These are phyloP conservation scores for Laodelphax striatellus DNA, from an alignment of 1,140 invertebrate genomes.

Conservation along the genomic window DNA sequence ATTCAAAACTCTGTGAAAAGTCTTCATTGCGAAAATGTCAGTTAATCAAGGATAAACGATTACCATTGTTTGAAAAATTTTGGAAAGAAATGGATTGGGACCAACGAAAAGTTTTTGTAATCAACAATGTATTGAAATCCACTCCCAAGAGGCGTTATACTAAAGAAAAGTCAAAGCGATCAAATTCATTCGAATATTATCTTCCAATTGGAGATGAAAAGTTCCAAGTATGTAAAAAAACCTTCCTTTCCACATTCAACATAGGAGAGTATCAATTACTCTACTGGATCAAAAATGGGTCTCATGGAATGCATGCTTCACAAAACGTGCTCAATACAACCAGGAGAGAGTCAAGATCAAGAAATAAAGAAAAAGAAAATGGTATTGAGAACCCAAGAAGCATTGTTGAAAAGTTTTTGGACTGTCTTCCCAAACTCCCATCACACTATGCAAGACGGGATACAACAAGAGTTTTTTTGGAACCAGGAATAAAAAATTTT, in stretches of 20 bases:
- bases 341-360: not conserved
- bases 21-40: too few relatives aligned
- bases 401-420: conserved; percentile 2
- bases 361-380: not conserved
- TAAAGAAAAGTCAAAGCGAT: too few relatives aligned
- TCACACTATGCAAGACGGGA: conserved; percentile 9
- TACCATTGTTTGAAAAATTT: too few relatives aligned
- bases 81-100: too few relatives aligned
- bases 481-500: conserved; percentile 6
- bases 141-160: too few relatives aligned
- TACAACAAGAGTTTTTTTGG: conserved; percentile 7
- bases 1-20: too few relatives aligned
- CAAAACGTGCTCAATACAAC: not conserved
- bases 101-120: too few relatives aligned
- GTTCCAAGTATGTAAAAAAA: conserved; percentile 1
- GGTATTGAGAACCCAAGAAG: not conserved
- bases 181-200: too few relatives aligned
- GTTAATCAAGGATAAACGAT: too few relatives aligned
- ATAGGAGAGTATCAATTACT: not conserved
- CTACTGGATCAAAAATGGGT: not conserved
- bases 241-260: not conserved
- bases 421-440: conserved; percentile 9
- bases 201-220: too few relatives aligned
- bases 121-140: too few relatives aligned
- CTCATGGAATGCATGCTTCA: not conserved